Conservation (phyloP, 2,888 invertebrate species). For the Fragum whitleyi region DNA sequence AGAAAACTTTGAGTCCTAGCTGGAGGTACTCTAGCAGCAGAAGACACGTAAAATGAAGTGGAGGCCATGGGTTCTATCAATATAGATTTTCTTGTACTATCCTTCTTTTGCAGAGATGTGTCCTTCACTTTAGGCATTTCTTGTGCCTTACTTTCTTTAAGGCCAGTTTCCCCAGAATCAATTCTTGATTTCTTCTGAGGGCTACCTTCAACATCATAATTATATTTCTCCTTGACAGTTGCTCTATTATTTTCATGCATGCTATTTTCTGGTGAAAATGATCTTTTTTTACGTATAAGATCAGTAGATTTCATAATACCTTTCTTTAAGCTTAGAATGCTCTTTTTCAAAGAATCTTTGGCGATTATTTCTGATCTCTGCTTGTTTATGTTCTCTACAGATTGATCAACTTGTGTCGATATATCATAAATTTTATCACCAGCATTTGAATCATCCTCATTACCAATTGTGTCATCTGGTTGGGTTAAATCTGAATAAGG, state of each 20-base stretch:
- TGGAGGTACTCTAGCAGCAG: neutral
- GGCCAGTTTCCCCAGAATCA: neutral
- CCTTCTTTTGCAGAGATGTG: neutral
- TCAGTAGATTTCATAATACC: neutral
- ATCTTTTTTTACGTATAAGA: neutral
- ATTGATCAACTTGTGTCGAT: too few species aligned
- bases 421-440: neutral
- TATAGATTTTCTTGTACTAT: neutral
- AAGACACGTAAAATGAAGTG: neutral
- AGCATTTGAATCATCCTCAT: neutral
- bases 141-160: neutral
- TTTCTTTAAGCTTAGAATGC: neutral
- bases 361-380: neutral
- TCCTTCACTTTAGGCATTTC: neutral
- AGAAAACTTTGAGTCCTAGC: slow-evolving; percentile 16
- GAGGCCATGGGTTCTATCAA: slow-evolving; percentile 2
- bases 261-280: neutral
- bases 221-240: neutral
- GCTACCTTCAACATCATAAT: neutral
- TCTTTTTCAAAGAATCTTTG: neutral
- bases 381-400: too few species aligned
- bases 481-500: neutral
- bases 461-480: neutral
- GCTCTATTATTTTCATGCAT: neutral
- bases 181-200: neutral